Conservation (phyloP, 1,140 invertebrate species). For the Diprion similis region DNA sequence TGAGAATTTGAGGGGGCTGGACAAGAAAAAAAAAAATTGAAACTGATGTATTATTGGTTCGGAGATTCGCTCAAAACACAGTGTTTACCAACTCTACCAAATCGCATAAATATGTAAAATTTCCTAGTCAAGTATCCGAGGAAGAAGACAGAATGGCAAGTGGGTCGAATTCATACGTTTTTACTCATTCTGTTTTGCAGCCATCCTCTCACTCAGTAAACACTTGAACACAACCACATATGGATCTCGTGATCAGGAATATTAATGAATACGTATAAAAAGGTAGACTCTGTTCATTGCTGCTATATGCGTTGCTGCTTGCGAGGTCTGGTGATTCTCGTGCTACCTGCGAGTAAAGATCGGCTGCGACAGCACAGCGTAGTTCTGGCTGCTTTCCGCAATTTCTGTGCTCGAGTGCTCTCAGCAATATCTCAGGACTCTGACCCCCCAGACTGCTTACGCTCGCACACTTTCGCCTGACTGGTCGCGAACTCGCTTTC, state of each 20-base stretch:
- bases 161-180: not conserved
- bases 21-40: conserved; percentile 19
- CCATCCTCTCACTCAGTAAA: no score
- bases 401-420: not conserved
- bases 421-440: conserved; percentile 8
- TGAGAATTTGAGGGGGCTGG: not conserved
- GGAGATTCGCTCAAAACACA: no score
- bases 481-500: conserved; percentile 28
- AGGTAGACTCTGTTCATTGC: not conserved
- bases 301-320: conserved; percentile 25
- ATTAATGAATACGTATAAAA: not conserved
- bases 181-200: no score
- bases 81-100: no score
- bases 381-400: conserved; percentile 7
- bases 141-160: not conserved
- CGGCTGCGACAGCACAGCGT: conserved; percentile 21
- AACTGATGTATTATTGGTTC: not conserved
- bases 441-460: conserved; percentile 6
- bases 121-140: not conserved
- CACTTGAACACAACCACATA: no score
- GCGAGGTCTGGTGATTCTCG: conserved; percentile 51
- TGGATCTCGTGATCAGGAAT: no score
- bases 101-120: no score
- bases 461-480: conserved; percentile 18
- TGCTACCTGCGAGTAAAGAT: conserved; percentile 38